Evolutionary conservation across 2,888 invertebrate species (phyloP).

Genomic region (Vanessa cardui): DNA sequence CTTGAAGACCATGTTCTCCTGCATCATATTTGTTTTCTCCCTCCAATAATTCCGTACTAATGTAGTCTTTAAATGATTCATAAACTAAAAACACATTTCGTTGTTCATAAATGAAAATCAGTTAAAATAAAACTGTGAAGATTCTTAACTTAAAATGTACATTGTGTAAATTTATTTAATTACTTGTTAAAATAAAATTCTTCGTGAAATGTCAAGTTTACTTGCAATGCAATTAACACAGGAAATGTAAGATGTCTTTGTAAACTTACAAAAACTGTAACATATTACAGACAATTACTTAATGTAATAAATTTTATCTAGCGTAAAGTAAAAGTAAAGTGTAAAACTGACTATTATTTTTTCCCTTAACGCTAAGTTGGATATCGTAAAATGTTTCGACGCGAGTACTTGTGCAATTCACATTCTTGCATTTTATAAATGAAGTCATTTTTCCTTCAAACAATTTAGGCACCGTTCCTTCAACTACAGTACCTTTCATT

Average conservation of each 20-base stretch:
- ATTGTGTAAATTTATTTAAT: too few relatives aligned
- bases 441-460: slow-evolving; percentile 99
- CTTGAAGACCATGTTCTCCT: slow-evolving; percentile 97
- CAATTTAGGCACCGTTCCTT: slow-evolving; percentile 97
- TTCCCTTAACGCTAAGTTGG: slow-evolving; percentile 98
- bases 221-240: too few relatives aligned
- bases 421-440: slow-evolving; percentile 98
- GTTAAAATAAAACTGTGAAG: too few relatives aligned
- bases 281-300: too few relatives aligned
- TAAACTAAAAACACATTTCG: slow-evolving; percentile 84
- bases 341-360: slow-evolving; percentile 91
- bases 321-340: not conserved
- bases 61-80: slow-evolving; percentile 98
- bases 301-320: not conserved
- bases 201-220: too few relatives aligned
- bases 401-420: slow-evolving; percentile 96
- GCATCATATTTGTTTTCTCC: slow-evolving; percentile 99
- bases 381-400: slow-evolving; percentile 99
- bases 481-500: slow-evolving; percentile 99
- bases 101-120: too few relatives aligned
- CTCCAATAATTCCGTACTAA: slow-evolving; percentile 95
- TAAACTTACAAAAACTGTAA: too few relatives aligned
- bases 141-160: too few relatives aligned
- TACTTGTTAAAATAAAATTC: too few relatives aligned
- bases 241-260: too few relatives aligned